These are phyloP conservation scores for Platorchestia sp. DNA, from an alignment of 1,140 invertebrate genomes.

Conservation along the genomic window DNA sequence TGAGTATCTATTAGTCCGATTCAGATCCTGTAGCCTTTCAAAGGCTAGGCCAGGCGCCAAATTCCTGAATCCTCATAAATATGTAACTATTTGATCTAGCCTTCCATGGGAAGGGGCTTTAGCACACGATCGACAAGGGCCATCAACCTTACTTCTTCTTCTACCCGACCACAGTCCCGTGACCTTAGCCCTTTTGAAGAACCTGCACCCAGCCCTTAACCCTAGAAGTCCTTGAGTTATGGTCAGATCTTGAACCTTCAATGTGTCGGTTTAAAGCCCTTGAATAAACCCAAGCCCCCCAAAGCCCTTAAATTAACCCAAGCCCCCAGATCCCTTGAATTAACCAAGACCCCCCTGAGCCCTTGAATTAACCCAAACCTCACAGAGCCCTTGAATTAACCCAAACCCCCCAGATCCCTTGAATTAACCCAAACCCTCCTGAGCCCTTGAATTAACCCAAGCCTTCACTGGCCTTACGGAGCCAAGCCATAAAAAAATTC, in stretches of 20 bases:
- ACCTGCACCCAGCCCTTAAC: background rate
- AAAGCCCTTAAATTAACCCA: background rate
- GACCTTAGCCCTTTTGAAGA: background rate
- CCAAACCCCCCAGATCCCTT: background rate
- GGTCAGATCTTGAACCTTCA: background rate
- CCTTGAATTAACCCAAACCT: background rate
- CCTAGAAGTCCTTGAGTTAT: background rate
- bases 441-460: no score
- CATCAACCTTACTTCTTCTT: background rate
- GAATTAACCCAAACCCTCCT: background rate
- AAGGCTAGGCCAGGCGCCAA: no score
- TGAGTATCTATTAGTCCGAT: background rate
- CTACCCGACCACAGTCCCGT: background rate
- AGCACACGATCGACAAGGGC: no score
- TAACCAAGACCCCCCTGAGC: no score
- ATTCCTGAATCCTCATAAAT: background rate
- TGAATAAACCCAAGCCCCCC: background rate
- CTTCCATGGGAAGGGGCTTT: no score
- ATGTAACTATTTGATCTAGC: background rate
- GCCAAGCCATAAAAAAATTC: no score
- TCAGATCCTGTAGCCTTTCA: background rate
- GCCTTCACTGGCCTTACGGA: background rate
- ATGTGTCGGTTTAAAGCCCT: background rate
- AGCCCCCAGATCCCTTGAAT: no score
- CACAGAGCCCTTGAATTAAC: background rate